These are phyloP conservation scores for Gymnodraco acuticeps DNA, from an alignment of 2,797 vertebrate genomes.

Conservation along the genomic window DNA sequence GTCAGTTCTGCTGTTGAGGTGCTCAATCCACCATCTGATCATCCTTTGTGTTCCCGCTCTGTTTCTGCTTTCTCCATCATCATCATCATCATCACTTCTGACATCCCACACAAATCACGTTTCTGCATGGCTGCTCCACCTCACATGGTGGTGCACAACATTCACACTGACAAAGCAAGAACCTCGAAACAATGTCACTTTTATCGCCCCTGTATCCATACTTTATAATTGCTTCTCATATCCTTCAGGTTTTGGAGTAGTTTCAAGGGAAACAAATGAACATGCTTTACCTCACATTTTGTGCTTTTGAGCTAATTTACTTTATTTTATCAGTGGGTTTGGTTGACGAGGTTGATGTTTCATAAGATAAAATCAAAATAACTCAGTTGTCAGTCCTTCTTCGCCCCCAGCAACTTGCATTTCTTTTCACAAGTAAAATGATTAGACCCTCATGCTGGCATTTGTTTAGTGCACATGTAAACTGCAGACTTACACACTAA, in stretches of 20 bases:
- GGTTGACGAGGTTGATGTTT: not conserved
- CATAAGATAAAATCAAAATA: not conserved
- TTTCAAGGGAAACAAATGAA: not conserved
- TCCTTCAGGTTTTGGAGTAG: not conserved
- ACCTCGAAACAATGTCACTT: not conserved
- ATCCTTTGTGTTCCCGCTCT: not conserved
- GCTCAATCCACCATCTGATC: constrained; percentile 12
- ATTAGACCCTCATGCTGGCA: not conserved
- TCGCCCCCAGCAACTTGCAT: not conserved
- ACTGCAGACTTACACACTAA: not conserved
- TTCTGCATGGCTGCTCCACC: constrained; percentile 5
- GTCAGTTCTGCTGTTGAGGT: constrained; percentile 5
- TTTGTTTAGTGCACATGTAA: not conserved
- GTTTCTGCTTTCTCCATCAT: constrained; percentile 15
- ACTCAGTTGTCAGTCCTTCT: not conserved
- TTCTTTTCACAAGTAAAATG: not conserved
- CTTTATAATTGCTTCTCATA: not conserved
- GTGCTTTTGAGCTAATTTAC: not conserved
- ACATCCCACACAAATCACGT: constrained; percentile 19
- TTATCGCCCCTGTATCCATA: not conserved
- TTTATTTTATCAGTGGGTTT: not conserved
- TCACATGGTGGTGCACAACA: not conserved
- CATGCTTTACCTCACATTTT: not conserved
- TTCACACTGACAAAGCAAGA: not conserved
- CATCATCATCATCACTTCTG: not conserved